Evolutionary conservation across 2,888 invertebrate genomes (phyloP), one percentile per base, ranked within the genome.

Genomic region (Spisula subtruncata): DNA sequence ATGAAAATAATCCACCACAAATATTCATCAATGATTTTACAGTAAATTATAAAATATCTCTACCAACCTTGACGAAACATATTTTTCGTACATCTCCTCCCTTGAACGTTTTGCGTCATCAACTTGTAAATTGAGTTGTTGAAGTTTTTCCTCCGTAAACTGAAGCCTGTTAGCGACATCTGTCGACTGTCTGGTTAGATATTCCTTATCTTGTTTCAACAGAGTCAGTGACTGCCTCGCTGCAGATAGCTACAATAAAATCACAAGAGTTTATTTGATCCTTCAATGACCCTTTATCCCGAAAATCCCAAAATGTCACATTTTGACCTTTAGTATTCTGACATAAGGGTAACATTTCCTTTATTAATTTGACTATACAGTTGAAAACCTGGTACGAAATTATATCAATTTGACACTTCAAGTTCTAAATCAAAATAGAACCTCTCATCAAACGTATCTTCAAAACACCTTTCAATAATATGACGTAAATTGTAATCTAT

Each of bases 1-100:
- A n/a, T n/a, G n/a, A n/a, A n/a, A n/a, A n/a, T n/a, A n/a, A n/a
- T n/a, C n/a, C n/a, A n/a, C n/a, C n/a, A n/a, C n/a, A n/a, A n/a
- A n/a, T n/a, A n/a, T n/a, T n/a, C n/a, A n/a, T n/a, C n/a, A n/a
- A n/a, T n/a, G n/a, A n/a, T n/a, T n/a, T n/a, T n/a, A 56, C 20
- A 20, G 20, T 54, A 51, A 51, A 51, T 14, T 51, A 51, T 54
- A 54, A 18, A 54, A 10, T 18, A 14, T 18, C 12, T n/a, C 16
- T 25, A n/a, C 86, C 60, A 90, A 96, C 96, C 96, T 96, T 48
- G 96, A 96, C 14, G 95, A 92, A n/a, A 97, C 95, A 93, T 97
- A 96, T 95, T 96, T 97, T 89, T 97, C 97, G 90, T 96, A 97
- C 94, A 97, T 95, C 88, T 96, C 96, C 88, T 97, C 97, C 35